phyloP scores from a whole-genome alignment of 2,797 vertebrate species.

The Alectoris magna region DNA sequence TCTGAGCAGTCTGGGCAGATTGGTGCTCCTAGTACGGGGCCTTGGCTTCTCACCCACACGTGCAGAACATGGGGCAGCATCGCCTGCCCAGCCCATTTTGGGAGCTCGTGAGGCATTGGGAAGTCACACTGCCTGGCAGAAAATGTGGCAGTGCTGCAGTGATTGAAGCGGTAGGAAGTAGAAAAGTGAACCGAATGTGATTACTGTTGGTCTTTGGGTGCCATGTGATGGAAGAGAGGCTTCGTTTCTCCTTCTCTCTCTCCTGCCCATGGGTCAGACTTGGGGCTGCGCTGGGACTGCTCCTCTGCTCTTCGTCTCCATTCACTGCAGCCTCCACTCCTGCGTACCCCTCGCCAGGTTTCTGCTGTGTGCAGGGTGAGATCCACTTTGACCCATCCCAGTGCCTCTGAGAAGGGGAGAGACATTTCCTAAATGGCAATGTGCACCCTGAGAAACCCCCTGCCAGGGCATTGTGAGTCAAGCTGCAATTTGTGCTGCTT shows the following conservation, averaged over 20 bases:
- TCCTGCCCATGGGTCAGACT: neutral
- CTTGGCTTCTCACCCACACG: fast-evolving
- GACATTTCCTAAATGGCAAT: neutral
- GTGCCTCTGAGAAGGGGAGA: neutral
- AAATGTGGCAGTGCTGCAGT: neutral
- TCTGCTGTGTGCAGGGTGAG: neutral
- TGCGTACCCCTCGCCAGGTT: fast-evolving
- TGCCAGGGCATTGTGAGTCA: neutral
- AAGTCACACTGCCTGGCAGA: neutral
- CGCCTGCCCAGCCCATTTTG: neutral
- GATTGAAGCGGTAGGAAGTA: neutral
- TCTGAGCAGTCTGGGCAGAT: neutral
- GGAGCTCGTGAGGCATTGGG: neutral
- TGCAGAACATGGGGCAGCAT: neutral
- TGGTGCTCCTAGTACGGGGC: neutral
- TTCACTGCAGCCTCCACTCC: neutral
- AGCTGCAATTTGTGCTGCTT: neutral
- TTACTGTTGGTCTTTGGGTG: neutral
- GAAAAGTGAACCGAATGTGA: slow-evolving; percentile 18
- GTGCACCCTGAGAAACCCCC: neutral
- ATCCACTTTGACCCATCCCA: neutral
- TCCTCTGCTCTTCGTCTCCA: neutral
- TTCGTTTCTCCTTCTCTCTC: neutral
- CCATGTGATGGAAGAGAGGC: neutral
- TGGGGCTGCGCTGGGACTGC: fast-evolving